phyloP scores from a whole-genome alignment of 2,888 invertebrate species.

The Chirona hameri region DNA sequence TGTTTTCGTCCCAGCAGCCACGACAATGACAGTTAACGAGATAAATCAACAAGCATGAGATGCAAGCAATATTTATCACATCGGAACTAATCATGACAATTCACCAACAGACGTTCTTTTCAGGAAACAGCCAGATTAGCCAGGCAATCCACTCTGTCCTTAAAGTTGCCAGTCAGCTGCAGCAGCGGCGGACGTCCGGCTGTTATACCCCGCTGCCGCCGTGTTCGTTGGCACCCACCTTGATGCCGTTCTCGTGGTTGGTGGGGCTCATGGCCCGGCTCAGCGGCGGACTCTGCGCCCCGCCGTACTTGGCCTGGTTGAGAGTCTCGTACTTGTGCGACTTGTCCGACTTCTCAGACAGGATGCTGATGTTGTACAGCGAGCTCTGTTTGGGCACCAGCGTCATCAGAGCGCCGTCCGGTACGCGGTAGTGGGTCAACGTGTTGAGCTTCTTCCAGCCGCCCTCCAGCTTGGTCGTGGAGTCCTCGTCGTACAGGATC shows the following conservation, averaged over 20 bases:
- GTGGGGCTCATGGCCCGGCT: slow-evolving; percentile 87
- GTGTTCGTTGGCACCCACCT: no score
- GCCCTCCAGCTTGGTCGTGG: slow-evolving; percentile 89
- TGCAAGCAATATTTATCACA: no score
- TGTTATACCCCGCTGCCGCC: no score
- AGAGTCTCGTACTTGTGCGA: slow-evolving; percentile 83
- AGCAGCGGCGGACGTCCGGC: no score
- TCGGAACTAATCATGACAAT: no score
- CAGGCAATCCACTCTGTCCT: no score
- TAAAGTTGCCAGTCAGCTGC: no score
- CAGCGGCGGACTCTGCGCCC: slow-evolving; percentile 65
- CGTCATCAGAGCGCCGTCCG: slow-evolving; percentile 89
- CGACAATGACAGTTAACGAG: no score
- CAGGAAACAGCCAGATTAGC: no score
- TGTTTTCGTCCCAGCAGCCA: no score
- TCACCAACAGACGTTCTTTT: no score
- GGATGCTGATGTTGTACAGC: slow-evolving; percentile 88
- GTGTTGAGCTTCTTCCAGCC: slow-evolving; percentile 98
- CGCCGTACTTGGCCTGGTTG: slow-evolving; percentile 85
- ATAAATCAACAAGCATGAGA: no score
- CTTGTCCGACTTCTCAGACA: slow-evolving; percentile 91
- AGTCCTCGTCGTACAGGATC: slow-evolving; percentile 94
- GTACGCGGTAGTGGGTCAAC: slow-evolving; percentile 88
- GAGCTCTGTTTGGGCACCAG: slow-evolving; percentile 86
- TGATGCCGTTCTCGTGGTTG: slow-evolving; percentile 58